Evolutionary conservation across 2,888 invertebrate species (phyloP), one percentile per base, ranked within the genome.

Genomic region (Chymomyza amoena): DNA sequence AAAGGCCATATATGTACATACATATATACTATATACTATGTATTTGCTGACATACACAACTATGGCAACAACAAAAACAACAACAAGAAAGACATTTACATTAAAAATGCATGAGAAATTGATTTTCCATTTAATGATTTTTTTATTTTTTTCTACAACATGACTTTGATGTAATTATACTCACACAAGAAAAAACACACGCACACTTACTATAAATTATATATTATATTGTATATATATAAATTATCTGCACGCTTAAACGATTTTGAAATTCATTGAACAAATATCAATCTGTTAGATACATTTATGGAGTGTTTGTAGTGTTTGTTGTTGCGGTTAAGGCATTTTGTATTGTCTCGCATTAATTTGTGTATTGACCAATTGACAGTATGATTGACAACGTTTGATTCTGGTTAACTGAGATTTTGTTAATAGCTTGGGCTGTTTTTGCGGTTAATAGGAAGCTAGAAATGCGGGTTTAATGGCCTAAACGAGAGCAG

Each of bases 161-260:
- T 32, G 32, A 6, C 32, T 32, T 32, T 32, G 32, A 32, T 60
- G 18, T 56, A 45, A 45, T 45, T 45, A 45, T 13, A 45, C 39
- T 32, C 32, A 32, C 7, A 32, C 32, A 32, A 9, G 0, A 32
- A 45, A 3, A 45, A 45, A 45, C 13, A 45, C 39, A 13, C 13
- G 13, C 10, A 45, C 39, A 45, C 39, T 45, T 45, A 45, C 39
- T 45, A 45, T 15, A 45, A 45, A 45, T 45, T 67, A 62, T 70
- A 20, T 63, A 18, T 54, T 51, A 9, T 56, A 62, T 64, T 69
- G 64, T 45, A 59, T 59, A 63, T 36, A 57, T 57, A 20, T 70
- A 73, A 87, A 85, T 83, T 83, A 87, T 87, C 87, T 83, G 86
- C 83, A 83, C 87, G 80, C 78, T 82, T 80, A 84, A 72, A 32